Percentiles rank a stretch among this genome's conserved stretches.
These are phyloP conservation scores for Oligia latruncula DNA, from an alignment of 2,888 invertebrate species.

Conservation along the genomic window DNA sequence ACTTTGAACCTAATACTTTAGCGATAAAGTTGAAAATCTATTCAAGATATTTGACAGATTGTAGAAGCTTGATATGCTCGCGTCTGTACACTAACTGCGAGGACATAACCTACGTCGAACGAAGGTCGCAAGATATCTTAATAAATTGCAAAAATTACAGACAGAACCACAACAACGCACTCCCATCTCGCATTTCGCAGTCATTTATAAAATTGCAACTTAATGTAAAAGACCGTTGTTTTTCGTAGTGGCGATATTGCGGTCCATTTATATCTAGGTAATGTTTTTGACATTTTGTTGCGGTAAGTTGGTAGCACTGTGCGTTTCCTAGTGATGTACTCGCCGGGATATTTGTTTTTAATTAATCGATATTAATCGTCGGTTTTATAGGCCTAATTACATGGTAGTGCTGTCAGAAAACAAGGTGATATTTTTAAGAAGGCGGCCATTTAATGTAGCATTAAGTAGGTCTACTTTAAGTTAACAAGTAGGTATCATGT, in stretches of 20 bases:
- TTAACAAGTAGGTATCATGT: constrained; percentile 11
- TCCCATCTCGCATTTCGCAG: constrained; percentile 1
- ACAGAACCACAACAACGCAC: constrained; percentile 37
- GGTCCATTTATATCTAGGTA: constrained; percentile 64
- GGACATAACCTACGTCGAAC: not conserved
- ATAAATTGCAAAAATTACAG: not conserved
- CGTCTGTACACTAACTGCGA: not conserved
- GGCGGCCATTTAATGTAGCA: constrained; percentile 7
- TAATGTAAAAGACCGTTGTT: constrained; percentile 77
- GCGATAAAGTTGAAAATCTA: no score
- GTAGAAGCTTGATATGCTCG: no score
- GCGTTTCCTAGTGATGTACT: constrained; percentile 48
- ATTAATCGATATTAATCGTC: constrained; percentile 62
- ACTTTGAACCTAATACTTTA: no score
- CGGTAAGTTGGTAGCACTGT: constrained; percentile 50
- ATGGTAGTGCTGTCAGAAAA: constrained; percentile 27
- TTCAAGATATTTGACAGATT: no score
- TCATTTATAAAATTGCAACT: constrained; percentile 80
- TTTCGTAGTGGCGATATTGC: constrained; percentile 68
- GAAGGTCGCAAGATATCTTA: not conserved
- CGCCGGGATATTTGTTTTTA: constrained; percentile 53
- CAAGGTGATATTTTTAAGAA: constrained; percentile 36
- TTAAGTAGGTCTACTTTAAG: constrained; percentile 13
- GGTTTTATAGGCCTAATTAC: constrained; percentile 51
- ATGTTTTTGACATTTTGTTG: constrained; percentile 69